Percentiles rank a stretch among this genome's conserved stretches.
Evolutionary conservation across 1,140 invertebrate genomes (phyloP).

Genomic region (Colletes gigas): DNA sequence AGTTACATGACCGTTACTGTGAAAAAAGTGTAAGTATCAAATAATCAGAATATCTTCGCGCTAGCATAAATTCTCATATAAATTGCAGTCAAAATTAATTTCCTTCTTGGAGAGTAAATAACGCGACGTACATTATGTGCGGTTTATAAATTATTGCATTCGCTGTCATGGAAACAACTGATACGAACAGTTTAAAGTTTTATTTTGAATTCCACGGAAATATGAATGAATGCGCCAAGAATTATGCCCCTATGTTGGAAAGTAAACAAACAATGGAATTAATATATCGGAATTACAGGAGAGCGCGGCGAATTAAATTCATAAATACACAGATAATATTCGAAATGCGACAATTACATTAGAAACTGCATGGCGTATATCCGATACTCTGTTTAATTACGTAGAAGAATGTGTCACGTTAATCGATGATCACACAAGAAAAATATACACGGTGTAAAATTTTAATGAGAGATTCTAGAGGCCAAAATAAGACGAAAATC

Average conservation of each 20-base stretch:
- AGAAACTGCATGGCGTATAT: neutral
- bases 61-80: too few species aligned
- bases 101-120: neutral
- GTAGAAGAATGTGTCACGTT: neutral
- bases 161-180: neutral
- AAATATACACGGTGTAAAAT: too few species aligned
- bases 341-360: slow-evolving; percentile 15
- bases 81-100: neutral
- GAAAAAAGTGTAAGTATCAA: neutral
- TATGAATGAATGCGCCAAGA: neutral
- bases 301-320: neutral
- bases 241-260: neutral
- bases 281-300: neutral
- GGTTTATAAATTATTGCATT: neutral
- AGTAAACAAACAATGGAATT: slow-evolving; percentile 14
- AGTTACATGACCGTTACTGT: neutral
- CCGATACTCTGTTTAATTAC: slow-evolving; percentile 7
- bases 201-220: neutral
- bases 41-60: neutral
- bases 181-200: neutral
- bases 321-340: neutral
- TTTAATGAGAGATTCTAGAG: too few species aligned
- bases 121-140: neutral
- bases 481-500: too few species aligned
- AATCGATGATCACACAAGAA: neutral